Base-by-base conservation (phyloP, 2,888 invertebrate species). In the Caenorhabditis sulstoni region DNA sequence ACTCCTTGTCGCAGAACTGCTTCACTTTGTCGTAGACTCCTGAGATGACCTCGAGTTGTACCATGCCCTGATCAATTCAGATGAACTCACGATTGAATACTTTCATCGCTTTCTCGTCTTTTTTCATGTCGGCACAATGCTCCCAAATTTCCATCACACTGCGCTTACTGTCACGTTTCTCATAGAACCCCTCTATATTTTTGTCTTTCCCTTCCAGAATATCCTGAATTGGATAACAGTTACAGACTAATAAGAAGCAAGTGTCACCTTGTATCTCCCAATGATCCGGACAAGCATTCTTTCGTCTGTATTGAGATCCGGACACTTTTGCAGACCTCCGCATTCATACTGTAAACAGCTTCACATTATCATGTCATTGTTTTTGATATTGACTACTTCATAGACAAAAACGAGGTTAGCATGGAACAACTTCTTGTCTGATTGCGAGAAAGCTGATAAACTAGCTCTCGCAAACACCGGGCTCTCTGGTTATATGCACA, bases 131-230 rank as follows among this genome's bases (percentile, higher is more conserved):
- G 18, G 84, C 82, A 14, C 75, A 81, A 74, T 90, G 90, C 14
- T 87, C 81, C 87, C 88, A 88, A 41, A 90, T 85, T 45, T 90
- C 84, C 87, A 90, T 86, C 14, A 90, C 80, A 11, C 58, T 79
- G 41, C 90, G 78, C 23, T 85, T 62, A 20, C 88, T 88, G 5
- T 75, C 66, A 3, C 90, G 74, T 39, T 90, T 85, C 23, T 78
- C 76, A 66, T 89, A 90, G 65, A 90, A 90, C 14, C 85, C 76
- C 0, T 81, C 68, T 44, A 81, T 82, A 22, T 81, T 81, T 37
- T 85, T 83, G 73, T 88, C 90, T 16, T 84, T 84, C 1, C 88
- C 89, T 11, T 44, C 57, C 11, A 45, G n/a, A 41, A 90, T 90
- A 20, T 83, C 81, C 86, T 87, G 62, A 64, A 79, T 64, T 41